phyloP scores from a whole-genome alignment of 2,888 invertebrate species.

The Chaetogeoica ovagalla region DNA sequence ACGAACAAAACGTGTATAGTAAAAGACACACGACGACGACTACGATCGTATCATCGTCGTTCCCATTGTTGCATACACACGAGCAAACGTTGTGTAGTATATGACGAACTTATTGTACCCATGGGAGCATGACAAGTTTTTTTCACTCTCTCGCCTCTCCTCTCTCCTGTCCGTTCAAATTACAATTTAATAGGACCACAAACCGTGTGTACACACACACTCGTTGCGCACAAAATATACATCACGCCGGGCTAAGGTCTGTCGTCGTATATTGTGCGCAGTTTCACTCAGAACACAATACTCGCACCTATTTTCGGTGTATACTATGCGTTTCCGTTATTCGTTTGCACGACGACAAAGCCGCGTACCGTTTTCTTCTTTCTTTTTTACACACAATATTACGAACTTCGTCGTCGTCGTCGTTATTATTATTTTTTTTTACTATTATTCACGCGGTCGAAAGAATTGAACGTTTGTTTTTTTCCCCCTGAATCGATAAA shows the following conservation, averaged over 20 bases:
- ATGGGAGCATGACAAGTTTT: constrained; percentile 48
- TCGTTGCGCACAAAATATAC: neutral
- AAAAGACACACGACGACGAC: no score
- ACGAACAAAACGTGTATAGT: no score
- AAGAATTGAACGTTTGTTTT: constrained; percentile 1
- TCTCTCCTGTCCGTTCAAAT: constrained; percentile 32
- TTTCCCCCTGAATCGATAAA: neutral
- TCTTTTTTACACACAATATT: no score
- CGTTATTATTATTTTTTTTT: neutral
- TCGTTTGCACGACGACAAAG: constrained; percentile 11
- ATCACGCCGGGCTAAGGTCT: neutral
- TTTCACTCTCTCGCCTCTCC: neutral
- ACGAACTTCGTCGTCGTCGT: neutral
- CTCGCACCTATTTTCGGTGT: no score
- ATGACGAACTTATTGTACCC: constrained; percentile 16
- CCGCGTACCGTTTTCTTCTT: constrained; percentile 1
- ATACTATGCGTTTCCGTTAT: neutral
- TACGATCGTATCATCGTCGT: constrained; percentile 8
- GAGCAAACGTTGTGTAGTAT: neutral
- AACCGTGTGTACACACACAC: neutral
- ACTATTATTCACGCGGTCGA: neutral
- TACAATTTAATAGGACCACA: constrained; percentile 49
- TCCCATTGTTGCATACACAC: constrained; percentile 16
- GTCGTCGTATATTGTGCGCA: neutral
- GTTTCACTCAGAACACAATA: constrained; percentile 10